Evolutionary conservation across 2,888 invertebrate genomes (phyloP), one percentile per base, ranked within the genome.

Genomic region (Drosophila anomalipes): DNA sequence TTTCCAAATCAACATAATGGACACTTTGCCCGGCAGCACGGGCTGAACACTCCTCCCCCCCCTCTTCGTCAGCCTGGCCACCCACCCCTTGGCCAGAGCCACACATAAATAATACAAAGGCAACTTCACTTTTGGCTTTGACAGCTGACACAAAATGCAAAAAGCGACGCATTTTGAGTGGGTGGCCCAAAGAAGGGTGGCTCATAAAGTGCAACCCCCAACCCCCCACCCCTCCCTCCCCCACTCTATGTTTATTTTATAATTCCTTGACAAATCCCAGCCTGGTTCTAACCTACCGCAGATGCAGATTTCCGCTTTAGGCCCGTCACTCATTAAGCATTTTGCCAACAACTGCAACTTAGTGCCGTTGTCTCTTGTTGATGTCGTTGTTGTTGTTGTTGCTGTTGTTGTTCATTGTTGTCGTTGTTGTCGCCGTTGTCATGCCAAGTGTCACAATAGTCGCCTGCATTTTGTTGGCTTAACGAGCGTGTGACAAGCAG

Each of bases 1-100:
- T 77, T 89, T 90, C 89, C 89, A 88, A 88, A 88, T 88, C 88
- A 88, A 84, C 91, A 91, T 88, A 88, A 88, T 88, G 88, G 88
- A 88, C 88, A 91, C 86, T 91, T 88, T 91, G 91, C 91, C 88
- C 85, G 66, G 64, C 74, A 83, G 86, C 89, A 26, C 26, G 16
- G 47, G 9, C 47, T 47, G 26, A 61, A 30, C 44, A 47, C 35
- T 53, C 26, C 32, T n/a, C 19, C 16, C 16, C 19, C 3, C 52
- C 35, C 6, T 3, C 4, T 6, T 37, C 37, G 9, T 5, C 30
- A 35, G 30, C 19, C 26, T 47, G 47, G 47, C 47, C 16, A 47
- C 7, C 9, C 30, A 28, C 22, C 49, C 22, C 62, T 41, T 39
- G 26, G 22, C 54, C 32, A 47, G 39, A 52, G 26, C 65, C 57